phyloP scores from a whole-genome alignment of 2,797 vertebrate genomes.

The Acestrorhynchus altus region DNA sequence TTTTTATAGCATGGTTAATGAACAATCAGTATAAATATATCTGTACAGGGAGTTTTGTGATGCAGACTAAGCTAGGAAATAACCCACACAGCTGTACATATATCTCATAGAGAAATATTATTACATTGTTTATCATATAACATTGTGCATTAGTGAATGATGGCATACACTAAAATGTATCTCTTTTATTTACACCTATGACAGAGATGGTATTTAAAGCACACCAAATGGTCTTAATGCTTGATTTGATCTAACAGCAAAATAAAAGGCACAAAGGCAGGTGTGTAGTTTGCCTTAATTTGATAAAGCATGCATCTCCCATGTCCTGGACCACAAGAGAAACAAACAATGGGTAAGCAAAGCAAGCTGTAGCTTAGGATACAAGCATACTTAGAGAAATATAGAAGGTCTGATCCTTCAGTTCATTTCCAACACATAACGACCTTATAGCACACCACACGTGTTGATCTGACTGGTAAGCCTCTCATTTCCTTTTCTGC shows the following conservation, averaged over 20 bases:
- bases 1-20: conserved; percentile 52
- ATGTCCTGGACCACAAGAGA: conserved; percentile 68
- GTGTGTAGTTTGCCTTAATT: conserved; percentile 68
- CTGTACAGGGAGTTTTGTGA: conserved; percentile 43
- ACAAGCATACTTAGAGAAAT: conserved; percentile 65
- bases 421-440: conserved; percentile 71
- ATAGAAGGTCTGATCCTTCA: conserved; percentile 63
- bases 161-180: conserved; percentile 66
- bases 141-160: conserved; percentile 48
- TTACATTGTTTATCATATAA: conserved; percentile 42
- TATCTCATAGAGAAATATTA: conserved; percentile 47
- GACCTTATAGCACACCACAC: conserved; percentile 68
- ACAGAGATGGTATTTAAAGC: conserved; percentile 53
- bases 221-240: conserved; percentile 62
- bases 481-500: conserved; percentile 68
- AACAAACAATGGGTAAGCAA: conserved; percentile 57
- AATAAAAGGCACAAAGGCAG: conserved; percentile 74
- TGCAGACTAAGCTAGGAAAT: conserved; percentile 32
- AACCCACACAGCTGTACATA: conserved; percentile 50
- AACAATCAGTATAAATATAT: conserved; percentile 61
- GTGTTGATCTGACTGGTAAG: conserved; percentile 66
- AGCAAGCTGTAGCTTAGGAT: conserved; percentile 62
- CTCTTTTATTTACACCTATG: conserved; percentile 56
- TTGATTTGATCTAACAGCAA: conserved; percentile 55
- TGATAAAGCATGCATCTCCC: conserved; percentile 75